A percentile compares a stretch with the other conserved stretches of the same genome.
phyloP scores from a whole-genome alignment of 2,797 vertebrate species.

The Karalla daura region DNA sequence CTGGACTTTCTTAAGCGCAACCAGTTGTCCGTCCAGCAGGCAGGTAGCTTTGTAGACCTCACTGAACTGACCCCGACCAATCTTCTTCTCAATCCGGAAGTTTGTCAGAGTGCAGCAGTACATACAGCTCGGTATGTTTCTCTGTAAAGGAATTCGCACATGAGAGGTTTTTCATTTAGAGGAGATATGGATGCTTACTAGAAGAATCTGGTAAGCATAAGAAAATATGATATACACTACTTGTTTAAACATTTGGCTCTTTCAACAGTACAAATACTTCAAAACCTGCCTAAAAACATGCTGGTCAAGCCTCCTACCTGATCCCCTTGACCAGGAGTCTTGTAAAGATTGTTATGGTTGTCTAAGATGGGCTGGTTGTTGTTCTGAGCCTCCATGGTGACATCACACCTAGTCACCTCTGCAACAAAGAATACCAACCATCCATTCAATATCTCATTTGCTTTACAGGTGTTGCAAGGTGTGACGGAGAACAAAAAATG shows the following conservation, averaged over 20 bases:
- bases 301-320: constrained; percentile 33
- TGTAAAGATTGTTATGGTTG: constrained; percentile 87
- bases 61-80: constrained; percentile 94
- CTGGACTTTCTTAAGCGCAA: constrained; percentile 95
- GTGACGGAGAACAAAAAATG: too few relatives aligned
- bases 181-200: not conserved
- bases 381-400: constrained; percentile 90
- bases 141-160: constrained; percentile 32
- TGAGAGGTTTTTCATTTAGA: not conserved
- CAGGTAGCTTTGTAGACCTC: constrained; percentile 94
- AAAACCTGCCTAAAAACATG: not conserved
- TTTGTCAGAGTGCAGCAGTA: constrained; percentile 90
- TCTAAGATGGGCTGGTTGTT: constrained; percentile 85
- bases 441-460: not conserved
- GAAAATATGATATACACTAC: not conserved
- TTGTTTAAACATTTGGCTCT: not conserved
- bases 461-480: too few relatives aligned
- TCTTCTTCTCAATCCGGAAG: constrained; percentile 94
- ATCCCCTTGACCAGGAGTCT: constrained; percentile 75
- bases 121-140: constrained; percentile 65
- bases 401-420: constrained; percentile 70
- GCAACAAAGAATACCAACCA: constrained; percentile 10
- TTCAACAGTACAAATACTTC: not conserved
- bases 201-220: not conserved
- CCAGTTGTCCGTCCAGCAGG: constrained; percentile 89